These are phyloP conservation scores for Tenthredo mesomela DNA, from an alignment of 2,888 invertebrate species.

Conservation along the genomic window DNA sequence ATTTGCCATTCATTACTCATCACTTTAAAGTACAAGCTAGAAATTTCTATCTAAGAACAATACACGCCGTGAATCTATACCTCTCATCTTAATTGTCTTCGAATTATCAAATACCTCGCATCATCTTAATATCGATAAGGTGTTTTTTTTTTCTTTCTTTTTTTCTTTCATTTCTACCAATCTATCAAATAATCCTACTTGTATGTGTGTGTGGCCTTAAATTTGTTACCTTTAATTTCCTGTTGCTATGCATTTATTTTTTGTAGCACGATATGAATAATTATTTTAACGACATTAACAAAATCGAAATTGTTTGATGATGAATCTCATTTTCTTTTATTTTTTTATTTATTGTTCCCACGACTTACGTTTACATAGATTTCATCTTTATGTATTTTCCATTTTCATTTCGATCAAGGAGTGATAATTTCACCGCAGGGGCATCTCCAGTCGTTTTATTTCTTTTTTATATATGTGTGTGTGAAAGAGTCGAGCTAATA, in stretches of 20 bases:
- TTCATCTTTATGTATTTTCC: background rate
- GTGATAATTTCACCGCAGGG: background rate
- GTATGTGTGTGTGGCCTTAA: background rate
- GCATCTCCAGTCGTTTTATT: background rate
- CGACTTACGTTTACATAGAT: too few species aligned
- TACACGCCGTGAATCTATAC: background rate
- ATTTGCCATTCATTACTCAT: background rate
- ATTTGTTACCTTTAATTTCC: conserved; percentile 9
- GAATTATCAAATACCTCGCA: background rate
- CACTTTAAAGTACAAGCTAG: background rate
- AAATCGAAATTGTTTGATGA: background rate
- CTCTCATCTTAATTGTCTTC: background rate
- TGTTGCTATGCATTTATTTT: conserved; percentile 28
- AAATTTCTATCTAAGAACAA: background rate
- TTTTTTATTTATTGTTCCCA: too few species aligned
- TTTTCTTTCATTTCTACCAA: background rate
- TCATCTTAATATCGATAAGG: background rate
- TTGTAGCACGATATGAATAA: background rate
- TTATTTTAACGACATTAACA: background rate
- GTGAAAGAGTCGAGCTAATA: conserved; percentile 27
- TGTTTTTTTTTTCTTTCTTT: too few species aligned
- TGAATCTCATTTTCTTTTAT: too few species aligned
- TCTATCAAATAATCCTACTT: background rate
- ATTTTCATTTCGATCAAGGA: conserved; percentile 31
- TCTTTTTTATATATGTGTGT: conserved; percentile 33